Percentiles rank a stretch among this genome's conserved stretches.
Evolutionary conservation across 2,797 vertebrate genomes (phyloP).

Genomic region (Pagetopsis macropterus): DNA sequence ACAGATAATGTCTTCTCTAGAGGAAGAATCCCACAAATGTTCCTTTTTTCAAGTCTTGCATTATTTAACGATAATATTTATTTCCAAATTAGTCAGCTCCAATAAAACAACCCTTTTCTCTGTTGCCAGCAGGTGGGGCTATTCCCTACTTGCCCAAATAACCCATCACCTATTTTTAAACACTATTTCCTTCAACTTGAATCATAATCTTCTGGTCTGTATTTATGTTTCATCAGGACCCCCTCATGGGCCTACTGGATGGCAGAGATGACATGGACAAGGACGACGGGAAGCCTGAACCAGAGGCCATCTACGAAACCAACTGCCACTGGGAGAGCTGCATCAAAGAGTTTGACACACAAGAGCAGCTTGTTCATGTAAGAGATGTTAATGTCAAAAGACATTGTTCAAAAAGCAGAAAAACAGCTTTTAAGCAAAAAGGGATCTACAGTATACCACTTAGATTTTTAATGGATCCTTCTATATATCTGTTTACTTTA

Average conservation of each 20-base stretch:
- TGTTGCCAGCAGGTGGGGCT: neutral
- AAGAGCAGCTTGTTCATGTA: conserved; percentile 98
- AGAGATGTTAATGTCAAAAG: conserved; percentile 59
- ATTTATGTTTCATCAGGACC: conserved; percentile 83
- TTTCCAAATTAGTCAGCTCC: neutral
- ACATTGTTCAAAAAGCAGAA: neutral
- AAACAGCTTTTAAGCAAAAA: neutral
- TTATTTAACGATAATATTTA: neutral
- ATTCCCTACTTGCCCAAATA: neutral
- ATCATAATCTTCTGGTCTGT: conserved; percentile 1
- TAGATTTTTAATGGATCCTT: neutral
- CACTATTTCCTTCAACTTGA: neutral
- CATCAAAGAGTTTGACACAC: conserved; percentile 96
- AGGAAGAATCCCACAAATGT: no score
- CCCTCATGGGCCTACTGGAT: conserved; percentile 91
- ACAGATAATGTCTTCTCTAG: no score
- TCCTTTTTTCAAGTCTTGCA: no score
- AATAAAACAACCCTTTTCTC: neutral
- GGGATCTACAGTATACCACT: neutral
- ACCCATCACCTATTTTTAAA: neutral
- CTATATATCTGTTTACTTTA: neutral
- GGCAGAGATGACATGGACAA: conserved; percentile 94
- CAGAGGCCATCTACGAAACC: conserved; percentile 94
- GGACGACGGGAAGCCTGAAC: conserved; percentile 93
- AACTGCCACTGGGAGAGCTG: conserved; percentile 98